Conservation (phyloP, 2,797 vertebrate genomes). For the Dicrostonyx torquatus region DNA sequence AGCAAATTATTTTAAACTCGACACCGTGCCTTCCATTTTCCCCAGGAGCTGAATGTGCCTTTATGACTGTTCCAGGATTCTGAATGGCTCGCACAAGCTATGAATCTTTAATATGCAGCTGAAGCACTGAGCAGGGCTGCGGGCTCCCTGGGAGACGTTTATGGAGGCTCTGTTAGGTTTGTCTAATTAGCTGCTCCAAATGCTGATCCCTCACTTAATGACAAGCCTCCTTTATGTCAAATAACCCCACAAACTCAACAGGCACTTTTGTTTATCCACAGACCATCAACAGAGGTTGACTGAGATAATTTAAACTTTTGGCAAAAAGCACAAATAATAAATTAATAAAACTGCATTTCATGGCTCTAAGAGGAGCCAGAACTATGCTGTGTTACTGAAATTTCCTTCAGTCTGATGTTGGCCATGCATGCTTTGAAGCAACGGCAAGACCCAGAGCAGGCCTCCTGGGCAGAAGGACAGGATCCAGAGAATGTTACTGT, state of each 20-base stretch:
- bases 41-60: neutral
- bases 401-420: neutral
- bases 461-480: neutral
- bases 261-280: constrained; percentile 80
- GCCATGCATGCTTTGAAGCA: constrained; percentile 8
- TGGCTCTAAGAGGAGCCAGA: constrained; percentile 78
- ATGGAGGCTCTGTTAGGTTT: constrained; percentile 72
- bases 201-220: constrained; percentile 70
- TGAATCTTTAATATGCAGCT: constrained; percentile 63
- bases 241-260: constrained; percentile 76
- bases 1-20: constrained; percentile 43
- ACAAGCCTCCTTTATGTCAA: constrained; percentile 68
- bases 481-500: neutral
- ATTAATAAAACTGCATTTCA: constrained; percentile 73
- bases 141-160: constrained; percentile 78
- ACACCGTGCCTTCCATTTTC: neutral
- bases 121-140: constrained; percentile 75
- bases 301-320: constrained; percentile 82
- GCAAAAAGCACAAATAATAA: constrained; percentile 24
- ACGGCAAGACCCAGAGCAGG: neutral
- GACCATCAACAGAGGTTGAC: constrained; percentile 76
- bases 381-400: constrained; percentile 48
- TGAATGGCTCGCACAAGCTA: constrained; percentile 27
- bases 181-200: constrained; percentile 82
- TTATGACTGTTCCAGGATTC: neutral